Evolutionary conservation across 2,797 vertebrate genomes (phyloP).

Genomic region (Martes flavigula): DNA sequence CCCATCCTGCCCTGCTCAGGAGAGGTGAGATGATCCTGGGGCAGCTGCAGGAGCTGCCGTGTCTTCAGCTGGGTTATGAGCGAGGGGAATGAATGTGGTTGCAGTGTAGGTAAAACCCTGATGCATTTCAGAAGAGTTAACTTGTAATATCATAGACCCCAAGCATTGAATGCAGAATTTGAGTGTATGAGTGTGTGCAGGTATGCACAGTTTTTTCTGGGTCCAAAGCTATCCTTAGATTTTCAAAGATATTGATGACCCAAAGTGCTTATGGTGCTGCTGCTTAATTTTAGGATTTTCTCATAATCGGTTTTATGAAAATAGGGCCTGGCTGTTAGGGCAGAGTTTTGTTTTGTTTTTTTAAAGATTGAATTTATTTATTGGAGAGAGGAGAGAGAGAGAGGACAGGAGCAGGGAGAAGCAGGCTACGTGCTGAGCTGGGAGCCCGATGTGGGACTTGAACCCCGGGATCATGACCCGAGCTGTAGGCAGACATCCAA

Average conservation of each 20-base stretch:
- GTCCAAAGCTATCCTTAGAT: background rate
- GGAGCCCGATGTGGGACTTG: no score
- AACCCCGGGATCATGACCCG: no score
- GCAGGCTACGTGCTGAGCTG: no score
- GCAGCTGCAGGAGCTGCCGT: background rate
- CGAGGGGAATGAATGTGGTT: background rate
- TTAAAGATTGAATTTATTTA: no score
- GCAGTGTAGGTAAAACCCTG: background rate
- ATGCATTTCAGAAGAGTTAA: background rate
- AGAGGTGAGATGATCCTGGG: background rate
- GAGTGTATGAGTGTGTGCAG: background rate
- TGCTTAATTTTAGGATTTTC: slow-evolving; percentile 39
- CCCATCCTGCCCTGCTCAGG: background rate
- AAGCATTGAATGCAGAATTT: background rate
- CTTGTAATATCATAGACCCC: background rate
- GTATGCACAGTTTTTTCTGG: background rate
- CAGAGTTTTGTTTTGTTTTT: background rate
- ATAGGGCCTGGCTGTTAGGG: background rate
- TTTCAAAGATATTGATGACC: background rate
- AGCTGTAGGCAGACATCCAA: no score
- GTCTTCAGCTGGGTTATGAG: background rate
- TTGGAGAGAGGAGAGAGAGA: no score
- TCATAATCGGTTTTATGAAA: slow-evolving; percentile 7
- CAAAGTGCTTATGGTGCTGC: background rate
- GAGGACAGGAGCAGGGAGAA: no score